A percentile compares a stretch with the other conserved stretches of the same genome.
phyloP scores from a whole-genome alignment of 92 coral and sea anemone species.

The Porites divaricata region DNA sequence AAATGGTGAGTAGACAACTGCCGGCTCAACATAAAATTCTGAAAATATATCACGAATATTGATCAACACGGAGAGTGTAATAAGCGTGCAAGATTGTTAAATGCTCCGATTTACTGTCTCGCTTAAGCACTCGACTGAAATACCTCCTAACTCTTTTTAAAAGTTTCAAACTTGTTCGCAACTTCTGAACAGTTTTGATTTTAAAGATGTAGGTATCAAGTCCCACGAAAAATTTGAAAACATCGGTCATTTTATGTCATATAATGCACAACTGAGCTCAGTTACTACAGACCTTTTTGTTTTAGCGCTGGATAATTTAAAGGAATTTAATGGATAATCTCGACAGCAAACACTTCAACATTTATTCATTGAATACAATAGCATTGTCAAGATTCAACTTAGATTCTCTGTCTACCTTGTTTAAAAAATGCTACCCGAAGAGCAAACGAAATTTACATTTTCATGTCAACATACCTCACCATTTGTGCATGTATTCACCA shows the following conservation, averaged over 20 bases:
- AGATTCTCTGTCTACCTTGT: slow-evolving; percentile 11
- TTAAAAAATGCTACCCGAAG: too few species aligned
- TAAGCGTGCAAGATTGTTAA: background rate
- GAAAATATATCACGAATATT: background rate
- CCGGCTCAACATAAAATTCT: too few species aligned
- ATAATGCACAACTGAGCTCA: background rate
- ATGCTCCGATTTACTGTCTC: background rate
- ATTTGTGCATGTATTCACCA: background rate
- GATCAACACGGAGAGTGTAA: background rate
- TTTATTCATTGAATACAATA: background rate
- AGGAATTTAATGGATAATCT: background rate
- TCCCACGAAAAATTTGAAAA: background rate
- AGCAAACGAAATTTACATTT: slow-evolving; percentile 33
- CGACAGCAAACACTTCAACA: background rate
- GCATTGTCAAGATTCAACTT: background rate
- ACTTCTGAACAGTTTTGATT: background rate
- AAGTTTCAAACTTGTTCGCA: background rate
- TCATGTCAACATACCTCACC: background rate
- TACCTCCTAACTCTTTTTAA: too few species aligned
- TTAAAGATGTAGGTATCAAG: too few species aligned
- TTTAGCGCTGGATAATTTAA: background rate
- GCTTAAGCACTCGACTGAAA: background rate
- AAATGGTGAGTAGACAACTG: slow-evolving; percentile 25
- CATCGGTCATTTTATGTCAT: background rate
- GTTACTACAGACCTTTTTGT: background rate